A percentile compares a stretch with the other conserved stretches of the same genome.
Evolutionary conservation across 1,140 invertebrate genomes (phyloP).

Genomic region (Zaprionus vittiger): DNA sequence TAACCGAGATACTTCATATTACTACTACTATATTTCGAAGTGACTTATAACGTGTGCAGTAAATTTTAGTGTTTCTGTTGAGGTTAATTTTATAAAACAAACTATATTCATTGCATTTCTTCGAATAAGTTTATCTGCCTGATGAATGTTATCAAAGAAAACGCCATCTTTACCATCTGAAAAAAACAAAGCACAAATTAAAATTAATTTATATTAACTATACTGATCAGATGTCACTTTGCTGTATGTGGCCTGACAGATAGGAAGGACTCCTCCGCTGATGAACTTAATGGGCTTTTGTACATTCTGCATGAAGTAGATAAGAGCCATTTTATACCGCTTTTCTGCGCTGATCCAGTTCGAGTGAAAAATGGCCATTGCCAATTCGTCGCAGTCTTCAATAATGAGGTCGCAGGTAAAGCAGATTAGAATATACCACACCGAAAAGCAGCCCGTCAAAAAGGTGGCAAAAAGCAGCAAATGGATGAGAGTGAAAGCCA

Average conservation of each 20-base stretch:
- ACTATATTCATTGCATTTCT: slow-evolving; percentile 9
- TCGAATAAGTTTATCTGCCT: slow-evolving; percentile 52
- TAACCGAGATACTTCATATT: too few species aligned
- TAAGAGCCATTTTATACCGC: slow-evolving; percentile 32
- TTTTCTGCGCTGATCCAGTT: slow-evolving; percentile 48
- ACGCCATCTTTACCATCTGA: slow-evolving; percentile 60
- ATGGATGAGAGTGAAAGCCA: slow-evolving; percentile 51
- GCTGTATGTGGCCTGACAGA: slow-evolving; percentile 45
- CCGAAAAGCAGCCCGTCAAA: slow-evolving; percentile 29
- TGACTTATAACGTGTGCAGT: neutral
- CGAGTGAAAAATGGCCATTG: slow-evolving; percentile 54
- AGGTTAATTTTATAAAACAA: too few species aligned
- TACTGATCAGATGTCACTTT: slow-evolving; percentile 8
- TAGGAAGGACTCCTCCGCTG: slow-evolving; percentile 55
- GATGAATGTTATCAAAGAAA: slow-evolving; percentile 58
- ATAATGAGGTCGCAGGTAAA: slow-evolving; percentile 48
- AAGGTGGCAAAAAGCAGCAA: slow-evolving; percentile 49
- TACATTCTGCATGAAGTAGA: slow-evolving; percentile 39
- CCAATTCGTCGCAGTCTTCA: slow-evolving; percentile 37
- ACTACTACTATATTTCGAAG: neutral
- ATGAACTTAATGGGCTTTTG: slow-evolving; percentile 49
- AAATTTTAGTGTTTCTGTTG: neutral
- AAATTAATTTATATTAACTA: too few species aligned
- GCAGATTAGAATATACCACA: slow-evolving; percentile 41
- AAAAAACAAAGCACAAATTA: neutral